Percentiles rank a stretch among this genome's conserved stretches.
phyloP scores from a whole-genome alignment of 2,113 vertebrate species.

The Phalacrocorax brasilianus region DNA sequence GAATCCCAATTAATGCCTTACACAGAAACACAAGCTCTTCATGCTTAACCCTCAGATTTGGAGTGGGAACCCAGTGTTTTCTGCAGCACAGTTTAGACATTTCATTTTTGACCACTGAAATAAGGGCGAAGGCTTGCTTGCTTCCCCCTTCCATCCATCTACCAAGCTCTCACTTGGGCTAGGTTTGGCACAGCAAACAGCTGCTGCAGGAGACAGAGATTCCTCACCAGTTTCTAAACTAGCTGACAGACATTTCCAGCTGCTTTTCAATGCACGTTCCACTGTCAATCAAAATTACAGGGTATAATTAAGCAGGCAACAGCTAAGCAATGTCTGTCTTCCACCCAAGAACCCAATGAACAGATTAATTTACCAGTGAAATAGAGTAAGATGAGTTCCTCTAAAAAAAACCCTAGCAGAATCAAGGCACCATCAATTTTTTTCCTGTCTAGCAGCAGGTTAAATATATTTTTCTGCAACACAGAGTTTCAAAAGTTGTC shows the following conservation, averaged over 20 bases:
- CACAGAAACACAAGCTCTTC: not conserved
- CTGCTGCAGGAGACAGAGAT: not conserved
- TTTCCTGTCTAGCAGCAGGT: not conserved
- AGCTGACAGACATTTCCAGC: not conserved
- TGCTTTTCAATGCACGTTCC: constrained; percentile 7
- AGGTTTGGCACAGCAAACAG: not conserved
- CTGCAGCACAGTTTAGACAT: not conserved
- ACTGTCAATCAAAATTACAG: constrained; percentile 36
- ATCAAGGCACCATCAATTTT: not conserved
- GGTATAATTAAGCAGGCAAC: constrained; percentile 51
- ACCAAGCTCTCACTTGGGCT: not conserved
- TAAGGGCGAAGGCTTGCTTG: not conserved
- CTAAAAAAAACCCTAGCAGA: not conserved
- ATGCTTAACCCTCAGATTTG: not conserved
- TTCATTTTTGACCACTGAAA: not conserved
- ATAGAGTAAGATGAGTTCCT: constrained; percentile 9
- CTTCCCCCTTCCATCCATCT: not conserved
- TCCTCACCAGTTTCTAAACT: not conserved
- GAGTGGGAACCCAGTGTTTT: not conserved
- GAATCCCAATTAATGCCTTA: constrained; percentile 13
- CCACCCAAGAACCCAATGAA: constrained; percentile 40
- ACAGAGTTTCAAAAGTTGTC: not conserved
- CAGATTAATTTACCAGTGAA: constrained; percentile 49
- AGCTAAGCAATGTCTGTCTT: constrained; percentile 38
- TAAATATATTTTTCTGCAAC: not conserved